phyloP scores from a whole-genome alignment of 1,140 invertebrate genomes.

The Plectrocnemia conspersa region DNA sequence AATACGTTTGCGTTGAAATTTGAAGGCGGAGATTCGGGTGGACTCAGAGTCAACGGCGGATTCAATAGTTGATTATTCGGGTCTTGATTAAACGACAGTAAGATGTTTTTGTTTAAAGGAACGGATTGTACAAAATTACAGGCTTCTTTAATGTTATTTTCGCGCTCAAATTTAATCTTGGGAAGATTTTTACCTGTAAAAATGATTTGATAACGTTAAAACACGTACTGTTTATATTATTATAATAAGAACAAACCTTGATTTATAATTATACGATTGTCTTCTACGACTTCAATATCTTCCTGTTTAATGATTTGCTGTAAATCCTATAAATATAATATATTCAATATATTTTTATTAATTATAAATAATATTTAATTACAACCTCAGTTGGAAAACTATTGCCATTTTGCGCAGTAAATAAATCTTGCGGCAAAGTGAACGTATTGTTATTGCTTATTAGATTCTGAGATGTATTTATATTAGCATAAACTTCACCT shows the following conservation, averaged over 20 bases:
- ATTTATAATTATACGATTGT: background rate
- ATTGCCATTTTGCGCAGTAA: background rate
- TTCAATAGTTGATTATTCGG: constrained; percentile 5
- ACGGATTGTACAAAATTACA: background rate
- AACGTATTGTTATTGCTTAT: background rate
- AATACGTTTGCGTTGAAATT: background rate
- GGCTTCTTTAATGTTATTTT: constrained; percentile 11
- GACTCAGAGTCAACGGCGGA: constrained; percentile 24
- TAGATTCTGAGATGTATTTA: too few relatives aligned
- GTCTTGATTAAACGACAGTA: background rate
- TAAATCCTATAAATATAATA: constrained; percentile 20
- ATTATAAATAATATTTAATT: background rate
- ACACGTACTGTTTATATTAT: background rate
- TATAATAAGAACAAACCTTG: background rate
- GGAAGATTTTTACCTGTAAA: constrained; percentile 18
- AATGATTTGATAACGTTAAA: background rate
- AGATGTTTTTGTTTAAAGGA: background rate
- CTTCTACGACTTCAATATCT: constrained; percentile 25
- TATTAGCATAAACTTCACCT: background rate
- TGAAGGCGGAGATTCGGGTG: constrained; percentile 26
- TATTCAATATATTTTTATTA: too few relatives aligned
- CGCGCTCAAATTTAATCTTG: constrained; percentile 27
- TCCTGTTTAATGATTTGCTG: constrained; percentile 24
- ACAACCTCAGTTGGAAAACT: constrained; percentile 15
- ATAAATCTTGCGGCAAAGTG: background rate